Base-by-base conservation (phyloP, 2,797 vertebrate species). In the Chelidonichthys spinosus region DNA sequence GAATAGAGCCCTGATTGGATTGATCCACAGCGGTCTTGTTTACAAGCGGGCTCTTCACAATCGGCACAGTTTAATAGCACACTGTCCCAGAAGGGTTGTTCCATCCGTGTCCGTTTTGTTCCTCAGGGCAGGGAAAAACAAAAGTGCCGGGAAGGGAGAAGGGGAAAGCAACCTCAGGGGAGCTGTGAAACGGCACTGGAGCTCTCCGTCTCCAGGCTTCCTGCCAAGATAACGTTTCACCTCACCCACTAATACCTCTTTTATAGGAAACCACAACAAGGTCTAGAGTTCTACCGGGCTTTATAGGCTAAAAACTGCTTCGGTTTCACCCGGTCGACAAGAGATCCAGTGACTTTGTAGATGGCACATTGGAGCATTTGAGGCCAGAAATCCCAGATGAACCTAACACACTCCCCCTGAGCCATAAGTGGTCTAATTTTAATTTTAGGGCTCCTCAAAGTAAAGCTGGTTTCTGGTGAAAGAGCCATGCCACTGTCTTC, bases 21-120 rank as follows among this genome's bases (percentile, higher is more conserved):
- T 94, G 94, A 95, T 94, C 93, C 91, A 87, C 68, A n/a, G 80
- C 44, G 74, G 85, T 90, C 85, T 85, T 92, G 88, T 95, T 94
- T 93, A 93, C 91, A 94, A 93, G 92, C 82, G 32, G 47, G 84
- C 90, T 87, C 86, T 87, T 87, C 90, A 88, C 92, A 92, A 90
- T 93, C 84, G 75, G 82, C 84, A 85, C 82, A 76, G 81, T 95
- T 94, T 95, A 94, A 94, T 93, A 92, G 93, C 68, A 17, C 70
- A 32, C 75, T 60, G 78, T 94, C 93, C 94, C 94, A 90, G 87
- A 90, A 92, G 93, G 92, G 92, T 92, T 93, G 93, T 93, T 91
- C 90, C 88, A 87, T 91, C 89, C 85, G 11, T 93, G 91, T 91
- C 82, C 72, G 70, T 91, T 94, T 93, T 93, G 92, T 92, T 93